Percentiles rank a stretch among this genome's conserved stretches.
phyloP scores from a whole-genome alignment of 2,888 invertebrate genomes.

The Hydrotaea cyrtoneurina region DNA sequence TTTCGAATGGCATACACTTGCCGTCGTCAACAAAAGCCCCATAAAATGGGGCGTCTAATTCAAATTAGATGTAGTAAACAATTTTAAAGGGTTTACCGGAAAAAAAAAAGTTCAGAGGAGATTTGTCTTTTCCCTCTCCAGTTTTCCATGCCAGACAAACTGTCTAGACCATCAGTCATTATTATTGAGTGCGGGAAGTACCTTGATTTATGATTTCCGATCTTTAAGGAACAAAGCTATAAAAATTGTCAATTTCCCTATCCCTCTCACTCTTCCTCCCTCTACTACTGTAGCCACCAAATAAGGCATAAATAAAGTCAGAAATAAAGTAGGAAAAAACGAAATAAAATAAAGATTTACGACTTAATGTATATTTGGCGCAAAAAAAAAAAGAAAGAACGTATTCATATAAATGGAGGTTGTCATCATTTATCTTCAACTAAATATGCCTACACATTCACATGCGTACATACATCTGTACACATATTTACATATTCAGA shows the following conservation, averaged over 20 bases:
- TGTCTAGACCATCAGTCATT: constrained; percentile 53
- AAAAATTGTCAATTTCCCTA: constrained; percentile 57
- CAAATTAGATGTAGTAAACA: background rate
- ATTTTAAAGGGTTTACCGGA: background rate
- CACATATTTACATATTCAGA: background rate
- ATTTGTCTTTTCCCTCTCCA: constrained; percentile 3
- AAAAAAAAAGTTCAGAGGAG: background rate
- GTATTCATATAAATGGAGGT: constrained; percentile 34
- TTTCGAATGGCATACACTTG: background rate
- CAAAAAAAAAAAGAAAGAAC: constrained; percentile 18
- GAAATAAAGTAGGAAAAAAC: constrained; percentile 19
- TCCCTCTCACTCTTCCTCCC: too few species aligned
- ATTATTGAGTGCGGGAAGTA: constrained; percentile 46
- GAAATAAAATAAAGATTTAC: constrained; percentile 59
- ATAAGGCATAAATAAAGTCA: constrained; percentile 33
- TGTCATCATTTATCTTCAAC: constrained; percentile 28
- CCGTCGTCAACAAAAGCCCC: background rate
- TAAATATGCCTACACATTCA: constrained; percentile 25
- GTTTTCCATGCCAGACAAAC: constrained; percentile 46
- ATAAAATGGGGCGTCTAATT: background rate
- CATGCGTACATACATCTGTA: background rate
- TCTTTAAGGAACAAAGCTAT: constrained; percentile 61
- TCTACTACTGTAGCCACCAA: constrained; percentile 10
- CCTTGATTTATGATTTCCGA: constrained; percentile 74
- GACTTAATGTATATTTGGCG: constrained; percentile 51